Base-by-base conservation (phyloP, 1,140 invertebrate species). In the Drosophila bifasciata region DNA sequence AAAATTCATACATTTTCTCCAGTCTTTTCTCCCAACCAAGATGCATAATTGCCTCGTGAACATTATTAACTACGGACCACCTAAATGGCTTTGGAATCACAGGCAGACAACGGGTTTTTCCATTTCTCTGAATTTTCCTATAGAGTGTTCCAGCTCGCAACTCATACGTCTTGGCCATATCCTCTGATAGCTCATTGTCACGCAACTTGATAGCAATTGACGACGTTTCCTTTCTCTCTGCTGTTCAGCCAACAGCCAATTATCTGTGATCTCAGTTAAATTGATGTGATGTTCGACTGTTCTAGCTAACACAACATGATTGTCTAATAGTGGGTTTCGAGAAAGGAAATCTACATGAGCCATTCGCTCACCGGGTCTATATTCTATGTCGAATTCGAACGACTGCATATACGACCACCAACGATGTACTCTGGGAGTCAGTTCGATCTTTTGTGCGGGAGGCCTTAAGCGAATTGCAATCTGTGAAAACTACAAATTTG, bases 401-500 rank as follows among this genome's bases (percentile, higher is more conserved):
- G 46, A 25, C 23, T 57, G 40, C 7, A 70, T 48, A 40, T 43
- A 64, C 19, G 25, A 46, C 60, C 60, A 70, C 60, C 53, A 64
- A 28, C 60, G 44, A 52, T 53, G 53, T n/a, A 66, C 53, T 36
- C 53, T 64, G 13, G 49, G 61, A 19, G 48, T 64, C 21, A 71
- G 52, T 25, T 52, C 49, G 11, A 52, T 9, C 23, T n/a, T 70
- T 64, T 25, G 53, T 49, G 19, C 61, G 52, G 5, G 28, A 28
- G 16, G 36, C 53, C 19, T 45, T 63, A 23, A 63, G 36, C 3
- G 50, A 62, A 25, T 56, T 15, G 5, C 51, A 56, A 6, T 58
- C 62, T 9, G 53, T 64, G 13, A 8, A 43, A 11, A 66, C 23
- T 6, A 21, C 21, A 52, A 70, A 64, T 52, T 64, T 40, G 28